phyloP scores from a whole-genome alignment of 92 coral and sea anemone genomes.

The Bergia sp. region DNA sequence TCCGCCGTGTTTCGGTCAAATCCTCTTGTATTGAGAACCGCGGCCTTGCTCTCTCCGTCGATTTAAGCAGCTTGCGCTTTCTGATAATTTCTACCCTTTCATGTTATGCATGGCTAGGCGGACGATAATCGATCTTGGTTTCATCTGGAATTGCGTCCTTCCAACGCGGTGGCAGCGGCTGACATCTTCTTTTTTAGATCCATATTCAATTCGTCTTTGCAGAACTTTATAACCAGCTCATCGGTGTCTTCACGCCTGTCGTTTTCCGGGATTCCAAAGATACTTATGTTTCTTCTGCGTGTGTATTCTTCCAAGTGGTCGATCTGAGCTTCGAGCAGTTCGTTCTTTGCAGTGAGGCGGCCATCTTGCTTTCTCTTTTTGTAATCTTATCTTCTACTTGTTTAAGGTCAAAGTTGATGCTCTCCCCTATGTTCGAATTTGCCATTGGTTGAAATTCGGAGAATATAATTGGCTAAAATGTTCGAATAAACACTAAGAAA shows the following conservation, averaged over 20 bases:
- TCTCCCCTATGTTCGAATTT: not conserved
- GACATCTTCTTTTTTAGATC: slow-evolving; percentile 3
- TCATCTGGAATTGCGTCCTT: too few species aligned
- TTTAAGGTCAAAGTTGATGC: not conserved
- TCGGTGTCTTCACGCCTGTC: slow-evolving; percentile 15
- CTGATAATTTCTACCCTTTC: too few species aligned
- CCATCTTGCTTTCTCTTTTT: not conserved
- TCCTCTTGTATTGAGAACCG: too few species aligned
- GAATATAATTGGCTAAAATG: too few species aligned
- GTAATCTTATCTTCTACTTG: not conserved
- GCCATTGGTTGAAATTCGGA: too few species aligned
- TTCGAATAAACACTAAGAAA: too few species aligned
- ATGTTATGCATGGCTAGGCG: too few species aligned
- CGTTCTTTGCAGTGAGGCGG: not conserved
- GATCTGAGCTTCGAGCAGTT: not conserved
- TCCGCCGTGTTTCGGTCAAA: too few species aligned
- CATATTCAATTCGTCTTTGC: slow-evolving; percentile 5
- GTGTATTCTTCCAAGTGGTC: slow-evolving; percentile 13
- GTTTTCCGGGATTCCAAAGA: slow-evolving; percentile 29
- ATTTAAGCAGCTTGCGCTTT: too few species aligned
- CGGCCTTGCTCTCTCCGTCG: too few species aligned
- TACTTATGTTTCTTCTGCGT: slow-evolving; percentile 32
- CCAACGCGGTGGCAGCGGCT: not conserved
- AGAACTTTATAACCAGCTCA: slow-evolving; percentile 14
- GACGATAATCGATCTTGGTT: too few species aligned